Conservation (phyloP, 2,888 invertebrate genomes). For the Phoenoteleia sp. region DNA sequence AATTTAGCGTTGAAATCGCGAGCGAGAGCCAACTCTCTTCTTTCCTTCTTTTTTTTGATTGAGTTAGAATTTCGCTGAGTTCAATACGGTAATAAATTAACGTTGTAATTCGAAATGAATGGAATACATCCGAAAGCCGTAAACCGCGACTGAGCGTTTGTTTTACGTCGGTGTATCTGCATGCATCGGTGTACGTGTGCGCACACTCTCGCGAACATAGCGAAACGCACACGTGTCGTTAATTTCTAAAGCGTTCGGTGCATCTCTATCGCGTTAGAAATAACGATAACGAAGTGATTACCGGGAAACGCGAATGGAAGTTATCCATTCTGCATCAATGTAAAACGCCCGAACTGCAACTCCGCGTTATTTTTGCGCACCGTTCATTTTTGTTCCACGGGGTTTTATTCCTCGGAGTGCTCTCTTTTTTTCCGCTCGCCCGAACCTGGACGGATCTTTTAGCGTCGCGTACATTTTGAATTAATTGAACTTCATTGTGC, state of each 20-base stretch:
- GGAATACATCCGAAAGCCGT: conserved; percentile 61
- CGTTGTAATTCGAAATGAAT: conserved; percentile 62
- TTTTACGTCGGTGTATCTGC: conserved; percentile 6
- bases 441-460: conserved; percentile 64
- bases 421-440: conserved; percentile 30
- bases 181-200: not conserved
- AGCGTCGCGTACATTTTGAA: conserved; percentile 78
- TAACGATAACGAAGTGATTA: conserved; percentile 69
- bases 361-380: conserved; percentile 44
- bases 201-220: not conserved
- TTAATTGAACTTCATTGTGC: conserved; percentile 81
- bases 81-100: conserved; percentile 63
- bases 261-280: conserved; percentile 63
- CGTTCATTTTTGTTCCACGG: conserved; percentile 53
- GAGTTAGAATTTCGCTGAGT: conserved; percentile 59
- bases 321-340: conserved; percentile 55
- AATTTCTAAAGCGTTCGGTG: conserved; percentile 67
- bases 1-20: conserved; percentile 32
- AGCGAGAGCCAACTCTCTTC: not conserved
- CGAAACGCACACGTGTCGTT: conserved; percentile 55
- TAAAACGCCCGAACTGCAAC: conserved; percentile 54
- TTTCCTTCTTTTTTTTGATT: conserved; percentile 56
- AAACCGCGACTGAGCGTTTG: conserved; percentile 57
- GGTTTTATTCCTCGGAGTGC: conserved; percentile 35
- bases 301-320: conserved; percentile 60